phyloP scores from a whole-genome alignment of 35 echinoderm and acorn worm species.

The Amphiura filiformis region DNA sequence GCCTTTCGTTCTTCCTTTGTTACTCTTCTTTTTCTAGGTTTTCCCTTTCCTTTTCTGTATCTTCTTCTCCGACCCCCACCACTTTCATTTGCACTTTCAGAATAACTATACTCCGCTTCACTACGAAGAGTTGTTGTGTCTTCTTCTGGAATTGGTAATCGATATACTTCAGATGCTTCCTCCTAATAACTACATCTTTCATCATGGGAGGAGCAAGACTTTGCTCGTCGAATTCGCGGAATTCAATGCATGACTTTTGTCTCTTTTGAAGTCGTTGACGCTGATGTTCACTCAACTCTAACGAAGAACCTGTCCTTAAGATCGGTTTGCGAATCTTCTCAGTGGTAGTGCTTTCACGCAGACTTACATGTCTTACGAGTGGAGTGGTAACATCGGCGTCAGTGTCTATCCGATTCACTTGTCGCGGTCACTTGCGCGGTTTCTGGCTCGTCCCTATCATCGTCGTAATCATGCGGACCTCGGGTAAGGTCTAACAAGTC shows the following conservation, averaged over 20 bases:
- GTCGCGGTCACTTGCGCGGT: neutral
- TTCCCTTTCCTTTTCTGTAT: neutral
- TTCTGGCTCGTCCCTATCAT: neutral
- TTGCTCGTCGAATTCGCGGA: constrained; percentile 68
- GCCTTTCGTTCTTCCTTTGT: constrained; percentile 11
- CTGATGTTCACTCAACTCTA: constrained; percentile 34
- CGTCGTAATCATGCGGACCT: neutral
- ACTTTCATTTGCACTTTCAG: neutral
- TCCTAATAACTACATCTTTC: constrained; percentile 3
- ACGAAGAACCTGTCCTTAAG: constrained; percentile 15
- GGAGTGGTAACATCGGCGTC: neutral
- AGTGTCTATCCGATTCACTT: neutral
- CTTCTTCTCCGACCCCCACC: neutral
- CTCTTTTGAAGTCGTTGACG: constrained; percentile 44
- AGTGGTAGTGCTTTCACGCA: neutral
- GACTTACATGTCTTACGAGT: neutral
- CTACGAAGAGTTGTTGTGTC: neutral
- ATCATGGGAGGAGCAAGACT: constrained; percentile 2
- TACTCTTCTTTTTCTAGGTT: neutral
- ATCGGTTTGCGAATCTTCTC: neutral
- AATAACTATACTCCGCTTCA: neutral
- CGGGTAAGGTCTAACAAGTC: neutral
- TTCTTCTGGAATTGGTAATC: neutral
- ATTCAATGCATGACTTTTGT: constrained; percentile 82
- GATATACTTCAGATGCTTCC: neutral